These are phyloP conservation scores for Anastrepha ludens DNA, from an alignment of 1,140 invertebrate species.

Conservation along the genomic window DNA sequence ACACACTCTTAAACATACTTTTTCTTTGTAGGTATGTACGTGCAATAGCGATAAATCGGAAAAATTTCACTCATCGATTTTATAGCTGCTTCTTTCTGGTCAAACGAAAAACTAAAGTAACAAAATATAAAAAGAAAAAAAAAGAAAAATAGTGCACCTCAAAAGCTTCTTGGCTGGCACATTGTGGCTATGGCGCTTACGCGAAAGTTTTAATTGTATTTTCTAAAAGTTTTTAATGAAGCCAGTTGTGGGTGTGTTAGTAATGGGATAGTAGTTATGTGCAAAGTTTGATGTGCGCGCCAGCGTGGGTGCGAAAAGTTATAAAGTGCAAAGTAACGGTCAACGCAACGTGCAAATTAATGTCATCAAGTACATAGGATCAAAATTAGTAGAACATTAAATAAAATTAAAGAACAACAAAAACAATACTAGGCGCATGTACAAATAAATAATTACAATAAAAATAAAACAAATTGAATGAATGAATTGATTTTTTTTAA, in stretches of 20 bases:
- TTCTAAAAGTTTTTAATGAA: slow-evolving; percentile 49
- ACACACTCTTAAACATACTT: too few species aligned
- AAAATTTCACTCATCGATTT: slow-evolving; percentile 34
- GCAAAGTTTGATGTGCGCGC: not conserved
- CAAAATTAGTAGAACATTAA: too few species aligned
- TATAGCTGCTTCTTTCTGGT: not conserved
- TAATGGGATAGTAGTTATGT: not conserved
- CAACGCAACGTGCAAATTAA: not conserved
- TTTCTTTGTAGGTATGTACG: too few species aligned
- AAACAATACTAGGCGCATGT: too few species aligned
- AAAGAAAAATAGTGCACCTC: not conserved
- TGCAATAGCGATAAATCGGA: not conserved
- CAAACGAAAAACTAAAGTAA: not conserved
- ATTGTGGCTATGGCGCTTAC: slow-evolving; percentile 11
- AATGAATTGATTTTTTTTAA: too few species aligned
- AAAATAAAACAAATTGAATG: too few species aligned
- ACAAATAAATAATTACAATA: too few species aligned
- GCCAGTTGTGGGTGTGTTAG: not conserved
- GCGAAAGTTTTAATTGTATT: slow-evolving; percentile 52
- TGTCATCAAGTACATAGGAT: too few species aligned
- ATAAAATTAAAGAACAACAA: too few species aligned
- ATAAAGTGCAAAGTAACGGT: slow-evolving; percentile 5
- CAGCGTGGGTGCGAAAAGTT: not conserved
- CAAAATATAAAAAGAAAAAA: not conserved
- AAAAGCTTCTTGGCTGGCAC: slow-evolving; percentile 45